Evolutionary conservation across 1,140 invertebrate genomes (phyloP).

Genomic region (Dendroctonus valens): DNA sequence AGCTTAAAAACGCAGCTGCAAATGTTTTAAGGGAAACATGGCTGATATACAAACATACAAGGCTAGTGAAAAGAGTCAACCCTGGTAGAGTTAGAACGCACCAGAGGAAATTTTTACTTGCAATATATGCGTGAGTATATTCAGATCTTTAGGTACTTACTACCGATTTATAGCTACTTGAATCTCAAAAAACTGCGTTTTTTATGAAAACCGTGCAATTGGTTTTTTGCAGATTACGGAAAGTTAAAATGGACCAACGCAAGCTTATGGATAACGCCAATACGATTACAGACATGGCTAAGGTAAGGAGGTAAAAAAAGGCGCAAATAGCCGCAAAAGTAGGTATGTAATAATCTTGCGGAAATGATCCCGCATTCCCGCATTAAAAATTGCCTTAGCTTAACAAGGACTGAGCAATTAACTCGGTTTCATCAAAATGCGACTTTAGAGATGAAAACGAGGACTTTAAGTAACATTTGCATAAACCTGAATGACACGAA

Average conservation of each 20-base stretch:
- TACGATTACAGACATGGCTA: conserved; percentile 99
- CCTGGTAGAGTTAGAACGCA: conserved; percentile 93
- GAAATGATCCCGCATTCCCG: background rate
- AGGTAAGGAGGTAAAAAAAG: too few relatives aligned
- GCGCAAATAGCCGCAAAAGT: background rate
- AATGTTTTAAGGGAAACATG: conserved; percentile 99
- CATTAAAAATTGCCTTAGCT: too few relatives aligned
- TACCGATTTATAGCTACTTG: background rate
- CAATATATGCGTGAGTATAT: conserved; percentile 95
- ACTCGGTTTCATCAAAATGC: too few relatives aligned
- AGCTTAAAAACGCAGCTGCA: conserved; percentile 99
- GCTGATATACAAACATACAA: conserved; percentile 99
- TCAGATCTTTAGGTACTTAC: background rate
- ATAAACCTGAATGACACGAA: too few relatives aligned
- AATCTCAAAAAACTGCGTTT: background rate
- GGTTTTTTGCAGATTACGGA: conserved; percentile 73
- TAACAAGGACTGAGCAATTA: too few relatives aligned
- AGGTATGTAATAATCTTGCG: background rate
- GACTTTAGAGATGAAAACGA: too few relatives aligned
- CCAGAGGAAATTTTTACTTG: conserved; percentile 98
- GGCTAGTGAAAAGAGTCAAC: conserved; percentile 96
- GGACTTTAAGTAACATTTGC: too few relatives aligned
- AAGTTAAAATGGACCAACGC: conserved; percentile 99
- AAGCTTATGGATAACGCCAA: conserved; percentile 99
- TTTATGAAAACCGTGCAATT: background rate